phyloP scores from a whole-genome alignment of 1,140 invertebrate species.

The Halesus radiatus region DNA sequence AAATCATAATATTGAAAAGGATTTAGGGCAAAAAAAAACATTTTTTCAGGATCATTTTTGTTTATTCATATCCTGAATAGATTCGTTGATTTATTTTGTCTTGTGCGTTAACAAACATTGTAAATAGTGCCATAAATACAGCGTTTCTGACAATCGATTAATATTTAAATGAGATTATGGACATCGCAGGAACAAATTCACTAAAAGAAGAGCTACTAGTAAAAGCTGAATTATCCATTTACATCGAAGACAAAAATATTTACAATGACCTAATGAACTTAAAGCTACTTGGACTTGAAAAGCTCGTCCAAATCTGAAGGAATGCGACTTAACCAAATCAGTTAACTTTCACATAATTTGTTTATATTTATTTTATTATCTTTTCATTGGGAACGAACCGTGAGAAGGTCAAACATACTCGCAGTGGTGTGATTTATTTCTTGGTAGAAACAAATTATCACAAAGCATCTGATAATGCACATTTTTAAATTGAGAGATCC shows the following conservation, averaged over 20 bases:
- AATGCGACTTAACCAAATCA: too few species aligned
- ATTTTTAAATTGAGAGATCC: conserved; percentile 33
- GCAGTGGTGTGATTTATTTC: background rate
- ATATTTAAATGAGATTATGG: conserved; percentile 40
- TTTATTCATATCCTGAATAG: conserved; percentile 32
- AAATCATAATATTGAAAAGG: background rate
- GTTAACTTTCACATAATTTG: too few species aligned
- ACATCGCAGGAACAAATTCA: conserved; percentile 39
- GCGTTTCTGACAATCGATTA: conserved; percentile 27
- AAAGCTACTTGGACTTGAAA: conserved; percentile 27
- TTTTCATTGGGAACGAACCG: too few species aligned
- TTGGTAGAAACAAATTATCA: background rate
- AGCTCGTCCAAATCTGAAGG: too few species aligned
- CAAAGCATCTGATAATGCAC: conserved; percentile 16
- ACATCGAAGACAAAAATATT: conserved; percentile 30
- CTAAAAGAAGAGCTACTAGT: conserved; percentile 27
- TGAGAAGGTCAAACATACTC: background rate
- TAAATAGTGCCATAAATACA: conserved; percentile 24
- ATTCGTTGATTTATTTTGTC: conserved; percentile 29
- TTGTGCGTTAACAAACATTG: conserved; percentile 17
- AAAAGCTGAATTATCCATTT: conserved; percentile 25
- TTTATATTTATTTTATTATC: too few species aligned
- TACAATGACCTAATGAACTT: conserved; percentile 32
- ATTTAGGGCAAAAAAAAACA: background rate
- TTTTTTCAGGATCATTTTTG: conserved; percentile 13